phyloP scores from a whole-genome alignment of 2,888 invertebrate species.

The Altica lythri region DNA sequence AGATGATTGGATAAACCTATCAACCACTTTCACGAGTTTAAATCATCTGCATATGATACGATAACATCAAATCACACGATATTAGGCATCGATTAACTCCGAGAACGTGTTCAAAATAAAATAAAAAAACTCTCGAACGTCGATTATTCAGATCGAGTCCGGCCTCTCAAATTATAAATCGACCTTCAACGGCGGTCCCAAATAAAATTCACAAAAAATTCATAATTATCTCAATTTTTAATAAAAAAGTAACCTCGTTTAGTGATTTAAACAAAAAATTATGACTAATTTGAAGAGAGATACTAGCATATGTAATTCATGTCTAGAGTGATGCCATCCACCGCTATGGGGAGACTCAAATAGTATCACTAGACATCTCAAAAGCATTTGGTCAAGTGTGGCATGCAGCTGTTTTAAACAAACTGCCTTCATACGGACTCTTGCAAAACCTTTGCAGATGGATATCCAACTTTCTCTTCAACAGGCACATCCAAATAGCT shows the following conservation, averaged over 20 bases:
- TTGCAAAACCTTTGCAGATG: too few species aligned
- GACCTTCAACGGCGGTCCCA: slow-evolving; percentile 31
- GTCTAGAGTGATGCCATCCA: too few species aligned
- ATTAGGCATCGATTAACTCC: slow-evolving; percentile 20
- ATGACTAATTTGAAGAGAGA: too few species aligned
- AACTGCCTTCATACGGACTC: too few species aligned
- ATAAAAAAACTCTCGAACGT: slow-evolving; percentile 10
- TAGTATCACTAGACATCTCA: too few species aligned
- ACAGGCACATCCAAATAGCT: too few species aligned
- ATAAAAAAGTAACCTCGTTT: background rate
- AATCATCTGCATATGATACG: slow-evolving; percentile 20
- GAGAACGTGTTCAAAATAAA: slow-evolving; percentile 23
- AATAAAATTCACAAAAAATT: slow-evolving; percentile 10
- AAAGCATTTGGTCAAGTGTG: too few species aligned
- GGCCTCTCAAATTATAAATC: slow-evolving; percentile 28
- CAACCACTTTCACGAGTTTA: slow-evolving; percentile 8
- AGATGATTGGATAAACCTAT: slow-evolving; percentile 11
- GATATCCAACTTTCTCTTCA: too few species aligned
- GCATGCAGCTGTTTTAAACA: too few species aligned
- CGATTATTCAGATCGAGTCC: slow-evolving; percentile 18
- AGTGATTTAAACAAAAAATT: background rate
- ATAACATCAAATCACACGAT: slow-evolving; percentile 24
- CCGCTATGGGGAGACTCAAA: too few species aligned
- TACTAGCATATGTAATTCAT: too few species aligned
- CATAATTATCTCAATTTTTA: background rate